Conservation (phyloP, 2,113 vertebrate genomes). For the Myrmecophaga tridactyla region DNA sequence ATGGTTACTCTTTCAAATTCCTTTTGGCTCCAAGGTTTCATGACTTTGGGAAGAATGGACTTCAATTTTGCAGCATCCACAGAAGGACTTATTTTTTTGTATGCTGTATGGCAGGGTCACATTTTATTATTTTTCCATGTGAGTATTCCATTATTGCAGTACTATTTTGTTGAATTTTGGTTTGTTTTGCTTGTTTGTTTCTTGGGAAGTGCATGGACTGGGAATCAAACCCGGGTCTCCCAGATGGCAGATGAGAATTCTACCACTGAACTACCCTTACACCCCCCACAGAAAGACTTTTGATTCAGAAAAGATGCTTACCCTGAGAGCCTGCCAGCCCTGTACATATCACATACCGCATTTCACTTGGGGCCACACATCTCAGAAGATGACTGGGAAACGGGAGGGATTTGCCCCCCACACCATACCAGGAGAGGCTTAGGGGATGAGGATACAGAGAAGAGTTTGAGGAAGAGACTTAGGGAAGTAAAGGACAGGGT, state of each 20-base stretch:
- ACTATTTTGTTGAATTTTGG: too few species aligned
- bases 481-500: not conserved
- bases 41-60: not conserved
- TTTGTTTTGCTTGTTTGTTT: too few species aligned
- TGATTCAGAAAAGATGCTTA: not conserved
- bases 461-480: not conserved
- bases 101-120: too few species aligned
- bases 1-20: not conserved
- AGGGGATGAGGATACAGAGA: fast-evolving
- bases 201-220: too few species aligned
- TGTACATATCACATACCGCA: not conserved
- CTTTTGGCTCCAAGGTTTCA: not conserved
- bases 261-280: too few species aligned
- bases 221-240: too few species aligned
- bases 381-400: not conserved
- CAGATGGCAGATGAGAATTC: too few species aligned
- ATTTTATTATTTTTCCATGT: too few species aligned
- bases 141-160: too few species aligned
- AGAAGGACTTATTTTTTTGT: too few species aligned
- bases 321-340: not conserved
- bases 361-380: too few species aligned
- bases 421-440: too few species aligned
- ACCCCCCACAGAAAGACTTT: not conserved
- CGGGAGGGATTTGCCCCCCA: not conserved
- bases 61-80: not conserved